Base-by-base conservation (phyloP, 2,888 invertebrate species). In the Eristalis pertinax region DNA sequence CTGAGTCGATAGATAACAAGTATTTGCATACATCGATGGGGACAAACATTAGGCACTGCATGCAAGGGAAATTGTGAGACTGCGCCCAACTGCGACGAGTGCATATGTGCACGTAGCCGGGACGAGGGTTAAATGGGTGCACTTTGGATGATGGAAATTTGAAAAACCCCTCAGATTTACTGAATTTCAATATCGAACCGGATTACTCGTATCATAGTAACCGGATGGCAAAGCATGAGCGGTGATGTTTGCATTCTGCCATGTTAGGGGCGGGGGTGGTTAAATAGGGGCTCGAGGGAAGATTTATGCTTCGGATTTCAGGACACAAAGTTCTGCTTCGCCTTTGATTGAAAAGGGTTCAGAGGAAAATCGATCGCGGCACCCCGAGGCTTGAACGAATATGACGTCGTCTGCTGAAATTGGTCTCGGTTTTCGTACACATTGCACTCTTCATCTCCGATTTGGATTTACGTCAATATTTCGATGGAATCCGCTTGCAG, bases 1-100 rank as follows among this genome's bases (percentile, higher is more conserved):
- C 64, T 26, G 69, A 65, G 19, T 38, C 15, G 68, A 75, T 63
- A 63, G 29, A 43, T 10, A 50, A 50, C 50, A 19, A 50, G 50
- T 74, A 69, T 81, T 81, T 81, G 68, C 56, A 63, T 64, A 19
- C 50, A 19, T 60, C 68, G 80, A 68, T 63, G 2, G 63, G 62
- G 26, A 69, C 63, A 80, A 74, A 80, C 26, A 80, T 5, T 32
- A 32, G n/a, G 8, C 7, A 15, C 15, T 43, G 43, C 35, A 35
- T 35, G 8, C 35, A 4, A 26, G 26, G 26, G 26, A 26, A n/a
- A n/a, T n/a, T 29, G 29, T 29, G 29, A 4, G 35, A 35, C 35
- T 2, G 35, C 8, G 11, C 35, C 4, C 11, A 35, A 35, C 43
- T n/a, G 43, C n/a, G n/a, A n/a, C n/a, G n/a, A n/a, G 43, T 4